Conservation (phyloP, 2,113 vertebrate species). For the Procavia capensis region DNA sequence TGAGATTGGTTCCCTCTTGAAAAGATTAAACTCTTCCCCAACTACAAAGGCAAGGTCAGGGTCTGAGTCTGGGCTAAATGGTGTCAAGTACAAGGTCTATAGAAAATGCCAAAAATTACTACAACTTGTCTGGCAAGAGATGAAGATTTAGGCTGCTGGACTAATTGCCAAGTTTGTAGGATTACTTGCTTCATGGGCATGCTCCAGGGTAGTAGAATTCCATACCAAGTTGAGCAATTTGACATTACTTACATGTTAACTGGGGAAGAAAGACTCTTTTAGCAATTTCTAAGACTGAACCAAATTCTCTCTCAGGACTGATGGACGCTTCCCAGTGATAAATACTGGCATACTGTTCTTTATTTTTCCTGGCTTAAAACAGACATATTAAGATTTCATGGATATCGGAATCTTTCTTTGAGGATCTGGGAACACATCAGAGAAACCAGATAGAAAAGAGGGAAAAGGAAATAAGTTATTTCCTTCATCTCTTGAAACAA, state of each 20-base stretch:
- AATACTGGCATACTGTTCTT: constrained; percentile 61
- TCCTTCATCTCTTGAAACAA: constrained; percentile 65
- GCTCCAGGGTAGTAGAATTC: constrained; percentile 60
- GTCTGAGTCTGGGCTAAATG: constrained; percentile 60
- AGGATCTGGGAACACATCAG: constrained; percentile 79
- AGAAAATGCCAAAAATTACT: constrained; percentile 54
- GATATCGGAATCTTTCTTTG: constrained; percentile 71
- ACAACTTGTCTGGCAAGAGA: constrained; percentile 48
- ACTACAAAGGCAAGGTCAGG: constrained; percentile 53
- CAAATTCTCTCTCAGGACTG: constrained; percentile 48
- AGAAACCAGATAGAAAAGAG: constrained; percentile 73
- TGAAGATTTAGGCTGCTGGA: constrained; percentile 51
- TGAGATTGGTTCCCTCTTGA: not conserved
- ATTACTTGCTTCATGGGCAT: constrained; percentile 40
- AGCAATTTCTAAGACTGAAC: constrained; percentile 41
- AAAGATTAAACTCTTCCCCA: constrained; percentile 45
- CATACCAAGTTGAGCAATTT: constrained; percentile 32
- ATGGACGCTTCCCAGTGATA: constrained; percentile 63
- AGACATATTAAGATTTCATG: constrained; percentile 76
- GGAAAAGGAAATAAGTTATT: constrained; percentile 78
- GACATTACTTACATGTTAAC: constrained; percentile 59
- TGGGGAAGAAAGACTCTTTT: constrained; percentile 40
- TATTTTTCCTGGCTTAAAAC: constrained; percentile 75
- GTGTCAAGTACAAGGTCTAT: constrained; percentile 65
- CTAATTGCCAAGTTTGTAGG: constrained; percentile 31